phyloP scores from a whole-genome alignment of 2,113 vertebrate species.

The Cyphomyrus discorhynchus region DNA sequence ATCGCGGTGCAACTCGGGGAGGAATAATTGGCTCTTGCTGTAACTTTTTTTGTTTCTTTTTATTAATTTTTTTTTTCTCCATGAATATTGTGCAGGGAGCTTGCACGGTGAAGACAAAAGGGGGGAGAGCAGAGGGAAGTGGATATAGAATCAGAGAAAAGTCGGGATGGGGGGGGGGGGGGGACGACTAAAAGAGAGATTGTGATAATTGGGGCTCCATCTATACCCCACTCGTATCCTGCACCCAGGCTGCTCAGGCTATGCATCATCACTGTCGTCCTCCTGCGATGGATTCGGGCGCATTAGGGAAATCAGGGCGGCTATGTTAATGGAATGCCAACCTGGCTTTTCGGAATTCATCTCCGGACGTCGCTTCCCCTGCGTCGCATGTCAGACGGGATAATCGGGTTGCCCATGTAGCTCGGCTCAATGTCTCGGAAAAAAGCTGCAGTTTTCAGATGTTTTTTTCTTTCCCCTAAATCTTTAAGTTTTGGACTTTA shows the following conservation, averaged over 20 bases:
- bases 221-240: background rate
- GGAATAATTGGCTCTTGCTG: constrained; percentile 4
- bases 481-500: constrained; percentile 6
- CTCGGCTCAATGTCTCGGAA: background rate
- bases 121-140: background rate
- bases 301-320: background rate
- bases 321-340: background rate
- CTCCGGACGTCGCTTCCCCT: background rate
- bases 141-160: background rate
- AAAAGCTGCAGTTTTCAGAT: background rate
- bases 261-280: background rate
- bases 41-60: background rate
- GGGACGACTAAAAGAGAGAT: background rate
- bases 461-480: background rate
- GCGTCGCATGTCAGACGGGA: background rate
- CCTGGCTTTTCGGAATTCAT: background rate
- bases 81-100: background rate
- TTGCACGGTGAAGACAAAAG: background rate
- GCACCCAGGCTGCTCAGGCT: background rate
- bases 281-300: background rate
- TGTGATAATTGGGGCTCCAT: background rate
- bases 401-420: background rate
- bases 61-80: background rate
- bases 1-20: background rate
- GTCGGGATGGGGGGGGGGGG: background rate